A percentile compares a stretch with the other conserved stretches of the same genome.
Conservation (phyloP, 2,113 vertebrate genomes). For the Lophius piscatorius region DNA sequence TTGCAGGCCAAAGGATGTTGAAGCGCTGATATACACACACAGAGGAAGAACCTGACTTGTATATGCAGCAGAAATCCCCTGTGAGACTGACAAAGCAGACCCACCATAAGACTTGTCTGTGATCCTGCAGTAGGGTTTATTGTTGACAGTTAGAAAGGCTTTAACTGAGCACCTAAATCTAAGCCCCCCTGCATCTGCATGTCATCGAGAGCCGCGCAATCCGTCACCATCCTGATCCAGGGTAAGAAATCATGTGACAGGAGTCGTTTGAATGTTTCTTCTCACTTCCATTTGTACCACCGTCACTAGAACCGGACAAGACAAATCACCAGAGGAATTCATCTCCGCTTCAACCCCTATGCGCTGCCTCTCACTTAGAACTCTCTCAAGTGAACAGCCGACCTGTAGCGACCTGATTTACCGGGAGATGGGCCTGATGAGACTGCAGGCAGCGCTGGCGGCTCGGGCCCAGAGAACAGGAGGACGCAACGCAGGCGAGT, state of each 20-base stretch:
- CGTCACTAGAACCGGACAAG: conserved; percentile 39
- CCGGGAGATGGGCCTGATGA: conserved; percentile 48
- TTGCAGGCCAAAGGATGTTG: not conserved
- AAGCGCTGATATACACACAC: no score
- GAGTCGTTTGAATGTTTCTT: conserved; percentile 11
- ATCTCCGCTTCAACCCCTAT: conserved; percentile 30
- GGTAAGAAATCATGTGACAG: no score
- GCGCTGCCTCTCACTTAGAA: no score
- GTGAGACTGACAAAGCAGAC: not conserved
- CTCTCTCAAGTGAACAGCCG: no score
- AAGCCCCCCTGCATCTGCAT: no score
- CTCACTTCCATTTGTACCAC: conserved; percentile 3
- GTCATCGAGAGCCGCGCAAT: no score
- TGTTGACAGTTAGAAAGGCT: conserved; percentile 2
- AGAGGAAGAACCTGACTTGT: no score
- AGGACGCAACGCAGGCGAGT: conserved; percentile 15
- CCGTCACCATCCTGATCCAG: no score
- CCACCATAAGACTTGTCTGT: not conserved
- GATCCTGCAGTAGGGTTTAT: not conserved
- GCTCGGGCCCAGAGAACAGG: conserved; percentile 37
- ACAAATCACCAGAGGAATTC: conserved; percentile 41
- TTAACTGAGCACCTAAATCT: not conserved
- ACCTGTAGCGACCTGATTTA: no score
- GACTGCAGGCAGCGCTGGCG: conserved; percentile 41
- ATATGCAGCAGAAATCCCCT: conserved; percentile 3